Evolutionary conservation across 2,113 vertebrate species (phyloP).

Genomic region (Calonectris borealis): DNA sequence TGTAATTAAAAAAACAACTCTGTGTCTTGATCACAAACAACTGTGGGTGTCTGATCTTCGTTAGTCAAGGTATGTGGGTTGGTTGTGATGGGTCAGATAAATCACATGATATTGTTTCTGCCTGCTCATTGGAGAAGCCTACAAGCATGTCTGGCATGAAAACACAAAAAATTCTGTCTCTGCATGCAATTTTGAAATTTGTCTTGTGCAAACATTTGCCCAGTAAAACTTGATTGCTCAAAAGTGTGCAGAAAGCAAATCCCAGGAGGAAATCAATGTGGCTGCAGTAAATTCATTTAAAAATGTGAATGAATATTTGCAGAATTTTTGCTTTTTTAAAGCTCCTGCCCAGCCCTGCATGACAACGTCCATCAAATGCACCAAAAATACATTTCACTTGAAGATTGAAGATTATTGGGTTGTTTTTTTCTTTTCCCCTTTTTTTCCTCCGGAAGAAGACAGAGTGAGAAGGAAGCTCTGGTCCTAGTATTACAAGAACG

Average conservation of each 20-base stretch:
- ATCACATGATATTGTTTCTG: slow-evolving; percentile 65
- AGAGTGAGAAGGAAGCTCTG: not conserved
- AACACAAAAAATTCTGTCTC: slow-evolving; percentile 55
- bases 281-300: slow-evolving; percentile 61
- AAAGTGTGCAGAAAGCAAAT: slow-evolving; percentile 67
- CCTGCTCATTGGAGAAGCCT: slow-evolving; percentile 55
- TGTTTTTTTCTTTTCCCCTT: not conserved
- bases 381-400: not conserved
- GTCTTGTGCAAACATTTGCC: slow-evolving; percentile 68
- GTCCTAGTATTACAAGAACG: not conserved
- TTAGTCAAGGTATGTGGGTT: slow-evolving; percentile 62
- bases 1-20: slow-evolving; percentile 71
- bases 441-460: not conserved
- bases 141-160: slow-evolving; percentile 64
- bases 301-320: slow-evolving; percentile 61
- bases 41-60: slow-evolving; percentile 60
- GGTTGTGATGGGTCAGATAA: slow-evolving; percentile 66
- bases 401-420: not conserved
- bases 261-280: slow-evolving; percentile 36
- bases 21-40: slow-evolving; percentile 68
- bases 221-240: slow-evolving; percentile 65
- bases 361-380: not conserved
- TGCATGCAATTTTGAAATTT: slow-evolving; percentile 67
- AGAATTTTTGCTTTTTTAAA: not conserved
- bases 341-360: not conserved